A percentile compares a stretch with the other conserved stretches of the same genome.
Conservation (phyloP, 2,113 vertebrate genomes). For the pig (Sus scrofa) region T2T-Sscrofa CM000820.6:103988501-103989000, state of each 20-base stretch:
- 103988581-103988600: background rate
- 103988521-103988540: background rate
- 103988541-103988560: background rate
- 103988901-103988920: background rate
- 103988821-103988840: background rate
- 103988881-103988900: background rate
- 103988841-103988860: background rate
- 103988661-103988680: background rate
- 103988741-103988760: background rate
- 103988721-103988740: conserved; percentile 32
- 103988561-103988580: conserved; percentile 39
- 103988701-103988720: background rate
- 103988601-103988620: conserved; percentile 29
- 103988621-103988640: background rate
- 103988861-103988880: background rate
- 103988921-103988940: conserved; percentile 79
- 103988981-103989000: background rate
- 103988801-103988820: background rate
- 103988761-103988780: conserved; percentile 10
- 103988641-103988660: background rate
- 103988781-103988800: background rate
- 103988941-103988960: conserved; percentile 46
- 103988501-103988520: background rate
- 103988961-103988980: conserved; percentile 5
- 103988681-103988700: background rate